A percentile compares a stretch with the other conserved stretches of the same genome.
phyloP scores from a whole-genome alignment of 2,888 invertebrate species.

The Oasisia sp. region DNA sequence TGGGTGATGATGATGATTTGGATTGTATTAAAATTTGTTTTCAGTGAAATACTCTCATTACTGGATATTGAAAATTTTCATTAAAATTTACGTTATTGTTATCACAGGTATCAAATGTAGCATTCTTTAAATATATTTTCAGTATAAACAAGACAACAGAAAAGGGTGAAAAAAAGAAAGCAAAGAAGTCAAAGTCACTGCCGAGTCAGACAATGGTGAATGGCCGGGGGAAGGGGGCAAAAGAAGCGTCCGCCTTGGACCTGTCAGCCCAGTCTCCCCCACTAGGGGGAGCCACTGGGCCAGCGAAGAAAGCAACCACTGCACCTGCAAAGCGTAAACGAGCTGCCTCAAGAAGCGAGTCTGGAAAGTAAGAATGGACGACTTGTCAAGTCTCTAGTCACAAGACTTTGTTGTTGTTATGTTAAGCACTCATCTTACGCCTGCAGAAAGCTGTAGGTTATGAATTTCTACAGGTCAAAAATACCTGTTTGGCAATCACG shows the following conservation, averaged over 20 bases:
- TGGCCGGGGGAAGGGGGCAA: constrained; percentile 32
- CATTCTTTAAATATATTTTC: background rate
- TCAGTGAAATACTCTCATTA: too few species aligned
- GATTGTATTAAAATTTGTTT: too few species aligned
- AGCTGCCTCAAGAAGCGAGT: background rate
- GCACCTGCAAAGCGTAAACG: background rate
- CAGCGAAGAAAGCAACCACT: background rate
- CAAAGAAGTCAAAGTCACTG: constrained; percentile 29
- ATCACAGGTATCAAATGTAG: background rate
- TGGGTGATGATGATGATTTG: too few species aligned
- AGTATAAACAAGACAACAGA: constrained; percentile 23
- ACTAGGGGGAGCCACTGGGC: background rate
- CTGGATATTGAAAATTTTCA: too few species aligned
- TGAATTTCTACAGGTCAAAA: too few species aligned
- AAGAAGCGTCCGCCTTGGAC: constrained; percentile 27
- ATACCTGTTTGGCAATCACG: too few species aligned
- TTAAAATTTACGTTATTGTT: background rate
- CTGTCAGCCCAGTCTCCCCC: background rate
- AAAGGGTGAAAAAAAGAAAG: constrained; percentile 34
- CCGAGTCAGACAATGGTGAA: constrained; percentile 9
- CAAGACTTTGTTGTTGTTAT: background rate
- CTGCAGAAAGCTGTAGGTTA: too few species aligned
- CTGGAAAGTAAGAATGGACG: background rate
- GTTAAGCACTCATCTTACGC: background rate
- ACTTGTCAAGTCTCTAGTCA: background rate